These are phyloP conservation scores for Plagodis pulveraria DNA, from an alignment of 2,888 invertebrate genomes.

Conservation along the genomic window DNA sequence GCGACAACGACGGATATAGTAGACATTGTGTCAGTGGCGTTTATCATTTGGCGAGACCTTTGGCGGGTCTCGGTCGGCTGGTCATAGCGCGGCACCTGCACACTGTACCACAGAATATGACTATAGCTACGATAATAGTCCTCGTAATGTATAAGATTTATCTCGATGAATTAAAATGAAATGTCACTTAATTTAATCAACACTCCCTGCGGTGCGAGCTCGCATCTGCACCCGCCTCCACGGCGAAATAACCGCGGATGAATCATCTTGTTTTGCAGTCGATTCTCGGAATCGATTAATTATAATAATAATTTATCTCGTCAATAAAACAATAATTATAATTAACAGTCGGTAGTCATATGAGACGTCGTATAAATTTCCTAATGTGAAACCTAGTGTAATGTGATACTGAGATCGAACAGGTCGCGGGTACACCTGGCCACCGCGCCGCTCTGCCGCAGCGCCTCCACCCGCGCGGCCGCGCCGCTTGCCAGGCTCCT, in stretches of 20 bases:
- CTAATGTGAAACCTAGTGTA: constrained; percentile 83
- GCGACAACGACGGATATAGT: constrained; percentile 37
- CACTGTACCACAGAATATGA: no score
- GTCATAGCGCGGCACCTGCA: constrained; percentile 48
- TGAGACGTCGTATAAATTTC: constrained; percentile 82
- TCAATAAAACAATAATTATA: constrained; percentile 82
- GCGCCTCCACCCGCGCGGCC: not conserved
- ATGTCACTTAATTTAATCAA: constrained; percentile 81
- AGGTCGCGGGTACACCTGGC: constrained; percentile 71
- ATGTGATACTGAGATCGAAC: constrained; percentile 71
- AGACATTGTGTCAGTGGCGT: constrained; percentile 61
- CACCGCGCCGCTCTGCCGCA: constrained; percentile 28
- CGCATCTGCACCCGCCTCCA: constrained; percentile 58
- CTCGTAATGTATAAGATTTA: constrained; percentile 75
- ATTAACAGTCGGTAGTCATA: constrained; percentile 80
- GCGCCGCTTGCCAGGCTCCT: constrained; percentile 63
- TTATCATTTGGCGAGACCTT: constrained; percentile 61
- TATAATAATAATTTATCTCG: constrained; percentile 78
- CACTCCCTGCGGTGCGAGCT: constrained; percentile 65
- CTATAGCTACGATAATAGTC: constrained; percentile 61
- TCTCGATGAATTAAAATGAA: constrained; percentile 74
- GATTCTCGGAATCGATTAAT: constrained; percentile 78
- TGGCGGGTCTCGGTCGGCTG: constrained; percentile 27
- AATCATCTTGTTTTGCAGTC: constrained; percentile 82
- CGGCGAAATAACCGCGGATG: constrained; percentile 66